phyloP scores from a whole-genome alignment of 2,888 invertebrate genomes.

The Matsumyia berberina region DNA sequence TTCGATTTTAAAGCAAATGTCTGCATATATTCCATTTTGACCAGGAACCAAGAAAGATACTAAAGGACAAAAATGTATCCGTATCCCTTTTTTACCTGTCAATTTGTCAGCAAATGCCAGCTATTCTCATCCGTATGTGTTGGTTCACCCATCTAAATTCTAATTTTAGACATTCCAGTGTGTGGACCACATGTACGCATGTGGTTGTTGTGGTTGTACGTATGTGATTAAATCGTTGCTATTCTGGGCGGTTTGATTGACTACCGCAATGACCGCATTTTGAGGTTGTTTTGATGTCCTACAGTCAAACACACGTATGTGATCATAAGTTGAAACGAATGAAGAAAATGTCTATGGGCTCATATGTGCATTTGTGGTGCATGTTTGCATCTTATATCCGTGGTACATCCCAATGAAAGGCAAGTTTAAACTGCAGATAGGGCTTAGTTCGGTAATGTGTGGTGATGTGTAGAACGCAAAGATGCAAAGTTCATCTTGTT shows the following conservation, averaged over 20 bases:
- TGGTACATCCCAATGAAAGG: not conserved
- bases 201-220: slow-evolving; percentile 20
- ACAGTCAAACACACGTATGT: not conserved
- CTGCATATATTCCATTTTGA: too few species aligned
- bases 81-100: slow-evolving; percentile 10
- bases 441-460: not conserved
- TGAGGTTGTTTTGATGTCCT: slow-evolving; percentile 10
- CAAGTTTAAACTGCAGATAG: not conserved
- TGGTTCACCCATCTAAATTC: not conserved
- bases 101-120: not conserved
- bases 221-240: slow-evolving; percentile 26
- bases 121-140: not conserved
- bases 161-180: slow-evolving; percentile 3
- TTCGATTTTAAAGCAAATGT: too few species aligned
- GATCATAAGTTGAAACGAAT: not conserved
- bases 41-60: too few species aligned
- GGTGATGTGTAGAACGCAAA: not conserved
- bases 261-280: not conserved
- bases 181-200: not conserved
- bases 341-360: not conserved
- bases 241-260: slow-evolving; percentile 9
- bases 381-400: not conserved
- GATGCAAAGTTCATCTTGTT: not conserved
- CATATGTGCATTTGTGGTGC: not conserved
- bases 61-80: not conserved